Evolutionary conservation across 2,113 vertebrate genomes (phyloP), one percentile per base, ranked within the genome.

Genomic region (Vulpes vulpes): DNA sequence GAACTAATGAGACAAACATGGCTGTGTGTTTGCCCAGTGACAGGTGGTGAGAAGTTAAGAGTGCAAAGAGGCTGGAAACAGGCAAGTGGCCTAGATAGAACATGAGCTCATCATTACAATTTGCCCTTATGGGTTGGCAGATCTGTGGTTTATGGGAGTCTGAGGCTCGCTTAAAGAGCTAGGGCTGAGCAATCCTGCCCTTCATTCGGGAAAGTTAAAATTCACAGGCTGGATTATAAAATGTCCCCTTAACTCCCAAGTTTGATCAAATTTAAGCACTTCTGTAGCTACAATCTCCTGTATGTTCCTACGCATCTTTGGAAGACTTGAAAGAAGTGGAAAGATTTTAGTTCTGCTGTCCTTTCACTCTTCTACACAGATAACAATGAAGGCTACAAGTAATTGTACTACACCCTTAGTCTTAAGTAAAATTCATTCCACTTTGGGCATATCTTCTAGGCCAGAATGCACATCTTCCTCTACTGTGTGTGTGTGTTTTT

Each of bases 1-100:
- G 65, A 80, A 92, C 53, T 67, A 90, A 87, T 25, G 60, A 95
- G 69, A 49, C 91, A 93, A 88, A 60, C 49, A 20, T 83, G 89
- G 60, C n/a, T 73, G 49, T 23, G 7, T 73, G 67, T 35, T 80
- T 93, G 57, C 38, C 32, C 88, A 80, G 35, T 92, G 11, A 69
- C 2, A 22, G 19, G 73, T 3, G 0, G 80, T 38, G 16, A 74
- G 25, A 35, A 11, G 53, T 55, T 16, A 53, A 53, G 57, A 73
- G 30, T 35, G 7, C 38, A 87, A 69, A 84, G 8, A 38, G 27
- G 30, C 0, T 79, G 62, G 80, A 87, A 69, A 73, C 16, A 88
- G 67, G 62, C 17, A 65, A 27, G 49, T 5, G 73, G 38, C 76
- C n/a, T 17, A 69, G 30, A 89, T 17, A 69, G 30, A 89, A 55